Conservation (phyloP, 1,140 invertebrate species). For the Platyscapa corneri region DNA sequence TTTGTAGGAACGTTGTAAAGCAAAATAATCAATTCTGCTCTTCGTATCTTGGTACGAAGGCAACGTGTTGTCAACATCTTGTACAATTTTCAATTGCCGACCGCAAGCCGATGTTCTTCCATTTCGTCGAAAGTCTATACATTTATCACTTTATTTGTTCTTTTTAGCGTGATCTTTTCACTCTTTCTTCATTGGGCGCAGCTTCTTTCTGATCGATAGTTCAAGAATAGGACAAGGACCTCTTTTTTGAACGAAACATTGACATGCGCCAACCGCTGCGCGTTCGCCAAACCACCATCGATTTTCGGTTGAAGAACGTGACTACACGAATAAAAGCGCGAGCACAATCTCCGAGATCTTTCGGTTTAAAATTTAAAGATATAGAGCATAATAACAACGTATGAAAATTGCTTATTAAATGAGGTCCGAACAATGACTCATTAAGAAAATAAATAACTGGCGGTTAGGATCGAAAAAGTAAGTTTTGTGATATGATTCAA, state of each 20-base stretch:
- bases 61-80: not conserved
- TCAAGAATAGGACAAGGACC: constrained; percentile 39
- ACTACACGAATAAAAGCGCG: not conserved
- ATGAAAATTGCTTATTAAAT: constrained; percentile 25
- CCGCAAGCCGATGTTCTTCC: not conserved
- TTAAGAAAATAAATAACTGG: not conserved
- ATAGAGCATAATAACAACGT: not conserved
- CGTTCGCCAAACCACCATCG: not conserved
- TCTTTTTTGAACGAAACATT: constrained; percentile 34
- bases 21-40: not conserved
- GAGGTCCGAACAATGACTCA: constrained; percentile 8
- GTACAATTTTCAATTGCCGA: not conserved
- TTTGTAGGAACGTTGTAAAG: too few species aligned
- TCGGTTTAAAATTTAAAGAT: not conserved
- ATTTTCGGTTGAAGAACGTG: not conserved
- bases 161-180: not conserved
- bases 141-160: not conserved
- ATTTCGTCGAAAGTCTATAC: too few species aligned
- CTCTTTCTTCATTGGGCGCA: not conserved
- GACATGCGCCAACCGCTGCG: constrained; percentile 17
- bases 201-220: constrained; percentile 35
- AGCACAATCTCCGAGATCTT: constrained; percentile 2
- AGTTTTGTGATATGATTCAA: not conserved
- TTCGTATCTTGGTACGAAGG: not conserved
- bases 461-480: not conserved